Conservation (phyloP, 2,797 vertebrate genomes). For the Rhinella marina region DNA sequence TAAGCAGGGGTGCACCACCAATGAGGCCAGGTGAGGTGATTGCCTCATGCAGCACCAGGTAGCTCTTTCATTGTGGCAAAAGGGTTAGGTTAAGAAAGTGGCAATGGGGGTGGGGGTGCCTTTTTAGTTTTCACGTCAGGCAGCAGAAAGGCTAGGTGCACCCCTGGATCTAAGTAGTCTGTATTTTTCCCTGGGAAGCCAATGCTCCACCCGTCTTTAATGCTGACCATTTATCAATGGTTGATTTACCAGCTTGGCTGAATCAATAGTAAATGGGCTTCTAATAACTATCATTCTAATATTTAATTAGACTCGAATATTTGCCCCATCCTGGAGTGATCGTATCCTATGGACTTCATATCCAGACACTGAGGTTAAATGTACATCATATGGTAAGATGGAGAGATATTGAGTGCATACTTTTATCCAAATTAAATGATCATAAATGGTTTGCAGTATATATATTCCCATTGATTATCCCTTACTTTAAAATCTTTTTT, state of each 20-base stretch:
- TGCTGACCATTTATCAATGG: no score
- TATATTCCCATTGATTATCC: neutral
- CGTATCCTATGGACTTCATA: slow-evolving; percentile 85
- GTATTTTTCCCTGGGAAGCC: no score
- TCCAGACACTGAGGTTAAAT: slow-evolving; percentile 78
- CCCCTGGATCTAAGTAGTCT: no score
- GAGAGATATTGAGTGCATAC: neutral
- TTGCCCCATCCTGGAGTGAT: slow-evolving; percentile 85
- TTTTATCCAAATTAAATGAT: neutral
- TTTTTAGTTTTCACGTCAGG: no score
- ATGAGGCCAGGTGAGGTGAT: no score
- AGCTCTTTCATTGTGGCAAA: no score
- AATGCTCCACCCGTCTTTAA: no score
- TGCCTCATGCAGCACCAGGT: no score
- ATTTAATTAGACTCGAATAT: slow-evolving; percentile 37
- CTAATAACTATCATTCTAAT: neutral
- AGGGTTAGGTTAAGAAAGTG: no score
- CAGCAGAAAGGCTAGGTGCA: no score
- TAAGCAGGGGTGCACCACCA: no score
- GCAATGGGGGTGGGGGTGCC: no score
- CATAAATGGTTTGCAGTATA: neutral
- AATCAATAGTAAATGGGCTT: neutral
- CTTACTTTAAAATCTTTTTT: neutral
- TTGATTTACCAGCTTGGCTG: neutral
- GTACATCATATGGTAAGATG: slow-evolving; percentile 80